These are phyloP conservation scores for Telmatochromis sp. DNA, from an alignment of 2,113 vertebrate genomes.

Conservation along the genomic window DNA sequence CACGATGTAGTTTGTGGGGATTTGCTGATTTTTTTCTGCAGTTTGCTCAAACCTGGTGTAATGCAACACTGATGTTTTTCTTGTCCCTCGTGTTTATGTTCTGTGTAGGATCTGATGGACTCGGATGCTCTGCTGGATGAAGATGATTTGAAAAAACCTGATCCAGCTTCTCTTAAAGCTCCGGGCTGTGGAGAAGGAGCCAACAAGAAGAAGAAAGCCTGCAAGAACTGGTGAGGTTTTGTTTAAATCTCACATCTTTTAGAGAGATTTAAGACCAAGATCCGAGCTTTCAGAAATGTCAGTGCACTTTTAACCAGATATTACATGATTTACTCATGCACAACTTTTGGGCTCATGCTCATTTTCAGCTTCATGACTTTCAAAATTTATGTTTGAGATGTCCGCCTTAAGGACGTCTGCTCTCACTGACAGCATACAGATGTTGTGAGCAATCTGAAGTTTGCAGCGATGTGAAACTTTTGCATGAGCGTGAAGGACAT, in stretches of 20 bases:
- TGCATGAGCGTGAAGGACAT: not conserved
- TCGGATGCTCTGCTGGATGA: slow-evolving; percentile 88
- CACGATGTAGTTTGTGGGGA: not conserved
- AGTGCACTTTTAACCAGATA: not conserved
- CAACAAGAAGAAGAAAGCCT: slow-evolving; percentile 85
- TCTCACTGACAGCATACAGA: not conserved
- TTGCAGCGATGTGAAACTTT: not conserved
- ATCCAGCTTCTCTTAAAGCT: slow-evolving; percentile 79
- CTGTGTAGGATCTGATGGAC: slow-evolving; percentile 84
- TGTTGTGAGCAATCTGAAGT: not conserved
- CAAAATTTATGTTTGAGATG: not conserved
- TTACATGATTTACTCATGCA: fast-evolving
- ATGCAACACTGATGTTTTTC: not conserved
- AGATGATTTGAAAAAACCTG: slow-evolving; percentile 90
- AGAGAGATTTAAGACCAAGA: not conserved
- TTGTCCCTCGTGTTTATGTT: not conserved
- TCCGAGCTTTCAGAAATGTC: not conserved
- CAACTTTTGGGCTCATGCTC: fast-evolving
- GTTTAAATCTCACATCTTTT: not conserved
- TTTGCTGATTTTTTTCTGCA: fast-evolving
- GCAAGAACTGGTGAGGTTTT: slow-evolving; percentile 86
- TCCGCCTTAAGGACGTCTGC: fast-evolving
- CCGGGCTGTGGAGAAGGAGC: slow-evolving; percentile 77
- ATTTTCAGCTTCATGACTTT: not conserved
- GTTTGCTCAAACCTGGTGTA: not conserved